phyloP scores from a whole-genome alignment of 2,888 invertebrate species.

The Rhagium mordax region DNA sequence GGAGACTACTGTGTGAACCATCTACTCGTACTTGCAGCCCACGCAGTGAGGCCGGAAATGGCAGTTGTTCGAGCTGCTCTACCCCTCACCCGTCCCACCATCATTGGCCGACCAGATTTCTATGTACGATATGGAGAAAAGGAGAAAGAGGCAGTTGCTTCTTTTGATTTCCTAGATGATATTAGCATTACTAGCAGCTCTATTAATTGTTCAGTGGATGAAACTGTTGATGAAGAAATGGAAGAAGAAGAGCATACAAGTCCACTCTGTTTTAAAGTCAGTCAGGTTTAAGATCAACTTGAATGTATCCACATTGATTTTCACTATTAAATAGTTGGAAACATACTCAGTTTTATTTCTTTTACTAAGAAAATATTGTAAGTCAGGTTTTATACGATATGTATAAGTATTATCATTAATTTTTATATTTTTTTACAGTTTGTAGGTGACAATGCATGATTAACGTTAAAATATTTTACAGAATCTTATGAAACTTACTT shows the following conservation, averaged over 20 bases:
- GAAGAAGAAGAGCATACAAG: slow-evolving; percentile 41
- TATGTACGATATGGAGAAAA: slow-evolving; percentile 85
- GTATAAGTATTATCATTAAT: background rate
- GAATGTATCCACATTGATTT: slow-evolving; percentile 10
- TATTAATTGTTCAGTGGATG: slow-evolving; percentile 61
- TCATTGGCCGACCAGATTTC: slow-evolving; percentile 84
- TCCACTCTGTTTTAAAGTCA: slow-evolving; percentile 48
- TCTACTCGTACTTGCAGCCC: slow-evolving; percentile 71
- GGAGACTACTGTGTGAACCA: slow-evolving; percentile 67
- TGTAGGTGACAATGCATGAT: background rate
- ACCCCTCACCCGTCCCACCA: slow-evolving; percentile 76
- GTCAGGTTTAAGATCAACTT: slow-evolving; percentile 49
- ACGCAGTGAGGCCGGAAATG: slow-evolving; percentile 74
- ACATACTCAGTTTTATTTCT: slow-evolving; percentile 28
- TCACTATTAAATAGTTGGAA: slow-evolving; percentile 25
- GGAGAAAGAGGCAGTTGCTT: slow-evolving; percentile 84
- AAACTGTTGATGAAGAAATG: slow-evolving; percentile 50
- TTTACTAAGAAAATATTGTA: slow-evolving; percentile 7
- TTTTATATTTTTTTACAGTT: slow-evolving; percentile 22
- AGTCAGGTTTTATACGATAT: background rate
- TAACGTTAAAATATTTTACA: background rate
- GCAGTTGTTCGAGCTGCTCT: slow-evolving; percentile 74
- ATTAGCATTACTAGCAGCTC: slow-evolving; percentile 67
- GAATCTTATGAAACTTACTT: background rate
- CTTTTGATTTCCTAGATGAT: slow-evolving; percentile 86